Evolutionary conservation across 2,888 invertebrate genomes (phyloP).

Genomic region (Troides aeacus): DNA sequence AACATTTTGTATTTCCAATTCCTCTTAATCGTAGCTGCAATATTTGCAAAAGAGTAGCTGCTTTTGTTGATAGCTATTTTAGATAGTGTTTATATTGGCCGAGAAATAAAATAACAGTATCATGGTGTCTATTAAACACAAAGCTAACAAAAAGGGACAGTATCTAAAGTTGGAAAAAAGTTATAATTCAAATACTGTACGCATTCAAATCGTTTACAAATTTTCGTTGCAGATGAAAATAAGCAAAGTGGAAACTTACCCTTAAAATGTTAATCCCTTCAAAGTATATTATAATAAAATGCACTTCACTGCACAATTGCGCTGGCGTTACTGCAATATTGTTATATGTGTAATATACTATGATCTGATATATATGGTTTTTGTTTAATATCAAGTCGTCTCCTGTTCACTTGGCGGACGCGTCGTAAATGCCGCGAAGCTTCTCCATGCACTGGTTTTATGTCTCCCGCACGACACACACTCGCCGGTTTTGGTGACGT

Average conservation of each 20-base stretch:
- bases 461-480: slow-evolving; percentile 3
- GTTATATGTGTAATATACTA: background rate
- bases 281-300: background rate
- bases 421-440: slow-evolving; percentile 20
- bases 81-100: too few relatives aligned
- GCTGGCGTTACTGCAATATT: slow-evolving; percentile 5
- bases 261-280: slow-evolving; percentile 14
- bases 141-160: too few relatives aligned
- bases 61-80: too few relatives aligned
- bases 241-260: slow-evolving; percentile 3
- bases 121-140: too few relatives aligned
- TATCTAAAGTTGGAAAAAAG: too few relatives aligned
- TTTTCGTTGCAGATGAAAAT: too few relatives aligned
- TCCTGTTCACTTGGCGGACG: slow-evolving; percentile 17
- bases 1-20: too few relatives aligned
- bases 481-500: background rate
- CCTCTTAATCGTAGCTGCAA: too few relatives aligned
- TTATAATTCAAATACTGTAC: too few relatives aligned
- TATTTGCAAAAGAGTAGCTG: too few relatives aligned
- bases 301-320: slow-evolving; percentile 18
- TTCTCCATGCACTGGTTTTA: slow-evolving; percentile 20
- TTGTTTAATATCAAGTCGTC: background rate
- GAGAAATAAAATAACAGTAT: too few relatives aligned
- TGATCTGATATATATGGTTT: background rate
- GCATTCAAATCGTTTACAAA: too few relatives aligned